Base-by-base conservation (phyloP, 2,797 vertebrate species). In the Platalea minor region DNA sequence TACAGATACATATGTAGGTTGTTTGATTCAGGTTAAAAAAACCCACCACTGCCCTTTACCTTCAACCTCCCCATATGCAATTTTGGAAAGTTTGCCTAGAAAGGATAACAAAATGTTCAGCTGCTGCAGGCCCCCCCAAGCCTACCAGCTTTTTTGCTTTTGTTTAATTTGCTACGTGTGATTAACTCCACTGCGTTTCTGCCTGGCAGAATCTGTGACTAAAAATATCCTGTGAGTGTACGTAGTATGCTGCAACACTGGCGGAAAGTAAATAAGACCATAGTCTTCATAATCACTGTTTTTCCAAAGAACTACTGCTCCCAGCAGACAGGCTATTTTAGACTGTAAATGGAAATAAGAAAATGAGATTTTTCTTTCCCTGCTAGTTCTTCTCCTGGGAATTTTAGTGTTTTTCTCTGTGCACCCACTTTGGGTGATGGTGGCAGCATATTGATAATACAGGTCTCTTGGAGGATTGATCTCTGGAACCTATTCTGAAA, bases 301-400 rank as follows among this genome's bases (percentile, higher is more conserved):
- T 91, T 87, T 31, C 80, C 80, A 75, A 64, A 68, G 59, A 86
- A 25, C 48, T 68, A 5, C 74, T 87, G 61, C 77, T 95, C 80
- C 81, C 67, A 91, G 92, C 81, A 93, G 80, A 85, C 69, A 68
- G 67, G 39, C 39, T 86, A 63, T 76, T 91, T 89, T 51, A 19
- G 54, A 43, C 63, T 93, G 82, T 43, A 92, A 87, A 82, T 87
- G 60, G 46, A 87, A 89, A 85, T 68, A 63, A 89, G 81, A 91
- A 93, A 76, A 76, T 7, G 6, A 59, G n/a, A 63, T 92, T 88
- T 88, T 89, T 50, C 45, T 79, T 81, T 60, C 25, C n/a, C 57
- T 89, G 39, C 23, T 73, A n/a, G 39, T 59, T 68, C 20, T 88
- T 93, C 80, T 88, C 56, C 28, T 63, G 70, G 28, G 73, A 91